Evolutionary conservation across 1,140 invertebrate genomes (phyloP).

Genomic region (Cotesia chilonis): DNA sequence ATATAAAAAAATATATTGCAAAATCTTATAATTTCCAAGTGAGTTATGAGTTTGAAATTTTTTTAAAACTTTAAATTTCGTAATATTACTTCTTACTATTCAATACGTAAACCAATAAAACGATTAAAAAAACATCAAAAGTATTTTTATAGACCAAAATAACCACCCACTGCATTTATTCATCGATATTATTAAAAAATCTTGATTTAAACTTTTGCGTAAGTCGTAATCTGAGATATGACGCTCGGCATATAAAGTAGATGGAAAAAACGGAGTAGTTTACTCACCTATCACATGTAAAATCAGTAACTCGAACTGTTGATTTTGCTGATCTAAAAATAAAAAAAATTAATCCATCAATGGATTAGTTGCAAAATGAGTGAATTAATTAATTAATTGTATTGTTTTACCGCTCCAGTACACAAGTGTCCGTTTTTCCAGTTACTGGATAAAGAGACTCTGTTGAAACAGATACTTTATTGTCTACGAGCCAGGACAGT

Average conservation of each 20-base stretch:
- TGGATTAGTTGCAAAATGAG: too few species aligned
- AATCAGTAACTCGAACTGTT: conserved; percentile 56
- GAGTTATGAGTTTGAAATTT: too few species aligned
- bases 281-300: conserved; percentile 66
- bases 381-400: too few species aligned
- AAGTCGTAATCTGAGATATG: background rate
- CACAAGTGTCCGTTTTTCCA: conserved; percentile 70
- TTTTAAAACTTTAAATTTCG: too few species aligned
- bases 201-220: background rate
- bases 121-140: too few species aligned
- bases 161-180: too few species aligned
- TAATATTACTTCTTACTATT: too few species aligned
- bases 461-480: conserved; percentile 68
- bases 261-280: conserved; percentile 33
- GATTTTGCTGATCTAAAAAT: conserved; percentile 47
- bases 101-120: too few species aligned
- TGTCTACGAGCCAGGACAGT: conserved; percentile 75
- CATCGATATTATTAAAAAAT: too few species aligned
- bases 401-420: conserved; percentile 58
- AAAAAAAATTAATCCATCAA: conserved; percentile 6
- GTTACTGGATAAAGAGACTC: conserved; percentile 76
- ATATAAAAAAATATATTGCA: too few species aligned
- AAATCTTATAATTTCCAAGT: too few species aligned
- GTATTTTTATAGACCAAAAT: too few species aligned
- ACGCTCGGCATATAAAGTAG: background rate